Conservation (phyloP, 2,113 vertebrate species). For the Microcebus murinus region DNA sequence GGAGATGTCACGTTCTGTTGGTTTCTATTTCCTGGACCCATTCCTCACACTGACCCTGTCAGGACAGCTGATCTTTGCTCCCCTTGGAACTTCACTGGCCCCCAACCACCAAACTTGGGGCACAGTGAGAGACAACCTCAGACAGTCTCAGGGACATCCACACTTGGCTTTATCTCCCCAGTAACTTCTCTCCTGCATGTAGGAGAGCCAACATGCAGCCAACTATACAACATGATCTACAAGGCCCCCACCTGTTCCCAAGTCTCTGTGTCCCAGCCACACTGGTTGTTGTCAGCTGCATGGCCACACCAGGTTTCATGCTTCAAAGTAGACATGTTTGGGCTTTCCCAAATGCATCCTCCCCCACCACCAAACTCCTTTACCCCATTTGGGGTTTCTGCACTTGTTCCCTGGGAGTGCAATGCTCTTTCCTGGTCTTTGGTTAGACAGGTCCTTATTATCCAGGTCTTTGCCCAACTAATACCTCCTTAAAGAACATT, state of each 20-base stretch:
- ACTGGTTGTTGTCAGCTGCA: neutral
- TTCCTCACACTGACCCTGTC: neutral
- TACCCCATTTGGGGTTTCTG: neutral
- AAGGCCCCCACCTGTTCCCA: neutral
- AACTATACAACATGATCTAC: fast-evolving
- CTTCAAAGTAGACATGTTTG: neutral
- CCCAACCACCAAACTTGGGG: neutral
- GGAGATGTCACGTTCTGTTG: neutral
- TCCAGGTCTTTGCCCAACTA: neutral
- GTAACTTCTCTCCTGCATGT: neutral
- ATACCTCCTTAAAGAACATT: neutral
- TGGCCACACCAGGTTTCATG: too few relatives aligned
- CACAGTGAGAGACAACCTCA: neutral
- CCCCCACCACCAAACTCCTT: neutral
- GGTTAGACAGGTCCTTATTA: fast-evolving
- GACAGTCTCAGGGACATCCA: neutral
- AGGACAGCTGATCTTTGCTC: too few relatives aligned
- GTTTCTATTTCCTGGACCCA: fast-evolving
- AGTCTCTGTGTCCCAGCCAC: neutral
- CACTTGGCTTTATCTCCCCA: neutral
- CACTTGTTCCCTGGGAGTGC: neutral
- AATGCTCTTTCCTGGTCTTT: neutral
- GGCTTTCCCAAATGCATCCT: neutral
- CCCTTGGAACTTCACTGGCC: neutral
- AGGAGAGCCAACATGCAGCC: neutral